Percentiles rank a stretch among this genome's conserved stretches.
Conservation (phyloP, 2,113 vertebrate genomes). For the Vombatus ursinus region DNA sequence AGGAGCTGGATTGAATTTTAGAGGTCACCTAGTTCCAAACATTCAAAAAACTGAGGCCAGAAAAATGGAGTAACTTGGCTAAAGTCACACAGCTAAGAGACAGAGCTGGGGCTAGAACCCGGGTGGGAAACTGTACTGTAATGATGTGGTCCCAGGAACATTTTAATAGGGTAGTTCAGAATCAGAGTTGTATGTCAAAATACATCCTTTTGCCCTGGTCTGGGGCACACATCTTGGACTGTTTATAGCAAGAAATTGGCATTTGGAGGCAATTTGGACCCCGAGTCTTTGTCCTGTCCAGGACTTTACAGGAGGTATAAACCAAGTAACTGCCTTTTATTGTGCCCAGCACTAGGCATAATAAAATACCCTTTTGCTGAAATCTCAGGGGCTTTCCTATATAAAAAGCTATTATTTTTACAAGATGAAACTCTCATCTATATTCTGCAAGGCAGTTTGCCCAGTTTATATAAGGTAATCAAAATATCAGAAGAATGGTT, state of each 20-base stretch:
- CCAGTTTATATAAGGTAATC: conserved; percentile 33
- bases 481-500: conserved; percentile 39
- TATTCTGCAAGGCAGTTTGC: conserved; percentile 38
- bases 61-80: not conserved
- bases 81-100: not conserved
- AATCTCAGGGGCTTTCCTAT: not conserved
- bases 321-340: conserved; percentile 22
- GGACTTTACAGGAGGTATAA: conserved; percentile 7
- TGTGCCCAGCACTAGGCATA: not conserved
- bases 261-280: conserved; percentile 6
- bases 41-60: conserved; percentile 1
- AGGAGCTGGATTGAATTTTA: not conserved
- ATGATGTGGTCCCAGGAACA: conserved; percentile 16
- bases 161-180: conserved; percentile 17
- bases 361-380: conserved; percentile 46
- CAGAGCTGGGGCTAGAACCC: not conserved
- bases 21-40: not conserved
- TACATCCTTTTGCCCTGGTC: not conserved
- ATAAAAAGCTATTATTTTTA: conserved; percentile 42
- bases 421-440: conserved; percentile 26
- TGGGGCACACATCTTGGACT: conserved; percentile 26
- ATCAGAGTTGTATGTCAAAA: conserved; percentile 10
- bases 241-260: conserved; percentile 9
- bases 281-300: not conserved
- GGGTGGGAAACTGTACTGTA: not conserved